Evolutionary conservation across 37 sponge, comb jelly and placozoan genomes (phyloP), one percentile per base, ranked within the genome.

Genomic region (Chondrosia reniformis): DNA sequence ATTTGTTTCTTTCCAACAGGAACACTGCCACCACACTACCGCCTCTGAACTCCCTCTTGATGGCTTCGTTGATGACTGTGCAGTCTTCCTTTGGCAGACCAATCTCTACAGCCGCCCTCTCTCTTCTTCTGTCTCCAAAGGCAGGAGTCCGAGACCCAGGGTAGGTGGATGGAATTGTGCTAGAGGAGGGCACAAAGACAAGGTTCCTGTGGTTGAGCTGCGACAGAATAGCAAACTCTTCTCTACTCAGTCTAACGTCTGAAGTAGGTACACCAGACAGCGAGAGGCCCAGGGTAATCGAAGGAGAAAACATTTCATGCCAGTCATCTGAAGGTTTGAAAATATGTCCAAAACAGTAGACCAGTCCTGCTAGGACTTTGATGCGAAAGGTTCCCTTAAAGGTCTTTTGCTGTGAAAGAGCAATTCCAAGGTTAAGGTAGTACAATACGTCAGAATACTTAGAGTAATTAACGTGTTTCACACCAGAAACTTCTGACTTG

Each of bases 281-380:
- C 5, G 39, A 41, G 21, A 69, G 41, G 22, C 37, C 7, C 19
- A 38, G 2, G 36, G 38, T 5, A n/a, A 39, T 54, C 43, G 62
- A 34, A 0, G 83, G 88, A 12, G 76, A 33, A 46, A 43, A 82
- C 25, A 82, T 55, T 0, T 46, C 19, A 32, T 63, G 33, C 33
- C 39, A 78, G 25, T 2, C 34, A 2, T 44, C 28, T 0, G 79
- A 78, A 28, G 79, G 83, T 55, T 72, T 71, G 52, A 81, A 30
- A 13, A 59, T 34, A 39, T 49, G 77, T 9, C 83, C 78, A 36
- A 63, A 65, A 28, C 52, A 27, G 73, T 78, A 55, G 34, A 87
- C 45, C 55, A 82, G 44, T 0, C 88, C 88, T 32, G 55, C 76
- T 24, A 87, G 52, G n/a, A 87, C 88, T 41, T 55, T 46, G 37